Conservation (phyloP, 1,140 invertebrate species). For the Eueides isabella region DNA sequence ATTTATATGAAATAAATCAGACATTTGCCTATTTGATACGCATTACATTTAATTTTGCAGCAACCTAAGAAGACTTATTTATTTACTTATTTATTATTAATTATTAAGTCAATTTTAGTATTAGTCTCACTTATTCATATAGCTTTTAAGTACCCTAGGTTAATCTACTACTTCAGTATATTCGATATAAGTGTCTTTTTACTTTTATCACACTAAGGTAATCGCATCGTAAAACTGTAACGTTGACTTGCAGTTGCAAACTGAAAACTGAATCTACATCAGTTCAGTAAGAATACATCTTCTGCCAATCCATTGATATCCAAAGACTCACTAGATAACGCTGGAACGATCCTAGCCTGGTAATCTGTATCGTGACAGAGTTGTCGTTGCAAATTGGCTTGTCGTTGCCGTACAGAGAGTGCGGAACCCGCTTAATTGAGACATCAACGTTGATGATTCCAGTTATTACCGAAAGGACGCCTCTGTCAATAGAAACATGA, state of each 20-base stretch:
- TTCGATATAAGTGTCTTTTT: no score
- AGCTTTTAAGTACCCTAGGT: no score
- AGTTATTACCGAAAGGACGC: background rate
- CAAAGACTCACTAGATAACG: background rate
- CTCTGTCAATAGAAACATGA: background rate
- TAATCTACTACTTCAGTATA: background rate
- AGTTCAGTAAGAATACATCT: background rate
- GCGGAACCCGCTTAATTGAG: background rate
- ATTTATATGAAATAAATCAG: background rate
- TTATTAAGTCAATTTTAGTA: no score
- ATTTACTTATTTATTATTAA: no score
- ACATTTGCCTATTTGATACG: no score
- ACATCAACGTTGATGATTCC: constrained; percentile 1
- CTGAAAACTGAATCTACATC: background rate
- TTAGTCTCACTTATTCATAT: no score
- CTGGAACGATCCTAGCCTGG: background rate
- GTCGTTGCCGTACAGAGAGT: background rate
- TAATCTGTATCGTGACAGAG: constrained; percentile 5
- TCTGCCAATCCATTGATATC: background rate
- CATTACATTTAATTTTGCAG: background rate
- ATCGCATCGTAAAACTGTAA: no score
- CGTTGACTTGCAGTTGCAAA: background rate
- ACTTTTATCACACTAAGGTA: no score
- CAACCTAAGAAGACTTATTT: no score
- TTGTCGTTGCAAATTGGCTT: constrained; percentile 6